Base-by-base conservation (phyloP, 2,113 vertebrate genomes). In the Ochotona curzoniae region DNA sequence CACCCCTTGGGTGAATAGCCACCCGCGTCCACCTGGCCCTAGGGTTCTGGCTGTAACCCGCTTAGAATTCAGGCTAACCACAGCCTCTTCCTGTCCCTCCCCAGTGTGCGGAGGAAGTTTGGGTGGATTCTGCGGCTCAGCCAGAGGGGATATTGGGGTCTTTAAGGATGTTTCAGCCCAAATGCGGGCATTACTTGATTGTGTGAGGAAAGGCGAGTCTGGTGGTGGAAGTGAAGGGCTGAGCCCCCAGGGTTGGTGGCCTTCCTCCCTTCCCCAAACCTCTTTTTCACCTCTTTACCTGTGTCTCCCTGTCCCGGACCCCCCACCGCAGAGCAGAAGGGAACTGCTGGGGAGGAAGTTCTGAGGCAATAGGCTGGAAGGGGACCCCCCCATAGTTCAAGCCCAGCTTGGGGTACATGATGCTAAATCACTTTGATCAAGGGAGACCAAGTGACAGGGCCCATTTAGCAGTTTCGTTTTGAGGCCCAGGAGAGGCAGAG, bases 381-480 rank as follows among this genome's bases (percentile, higher is more conserved):
- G 83, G 61, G 38, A 44, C 38, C 3, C 38, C 25, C 82, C 51
- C 17, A 17, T 7, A 12, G n/a, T 30, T 87, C 70, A 79, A 30
- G 23, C n/a, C 44, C 25, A 91, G 54, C 54, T 25, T 32, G 69
- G 30, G 89, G 26, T 2, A 78, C 71, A 69, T 70, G 78, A 93
- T 54, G 54, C 44, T 17, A 63, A 67, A 47, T 71, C n/a, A 28
- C 87, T 94, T 93, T 83, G 69, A 89, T 94, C 75, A 47, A 83
- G 85, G 63, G 69, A 95, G 30, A 84, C 54, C 28, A 38, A 84
- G 69, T 14, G 35, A 74, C 64, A 63, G 80, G 67, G 60, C n/a
- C 66, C 61, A 66, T 78, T 93, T 92, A 83, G 66, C 47, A 83
- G 28, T 66, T 94, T 91, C 28, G 35, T 74, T 95, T 88, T 47